These are phyloP conservation scores for Euclidia mi DNA, from an alignment of 2,888 invertebrate species.

Conservation along the genomic window DNA sequence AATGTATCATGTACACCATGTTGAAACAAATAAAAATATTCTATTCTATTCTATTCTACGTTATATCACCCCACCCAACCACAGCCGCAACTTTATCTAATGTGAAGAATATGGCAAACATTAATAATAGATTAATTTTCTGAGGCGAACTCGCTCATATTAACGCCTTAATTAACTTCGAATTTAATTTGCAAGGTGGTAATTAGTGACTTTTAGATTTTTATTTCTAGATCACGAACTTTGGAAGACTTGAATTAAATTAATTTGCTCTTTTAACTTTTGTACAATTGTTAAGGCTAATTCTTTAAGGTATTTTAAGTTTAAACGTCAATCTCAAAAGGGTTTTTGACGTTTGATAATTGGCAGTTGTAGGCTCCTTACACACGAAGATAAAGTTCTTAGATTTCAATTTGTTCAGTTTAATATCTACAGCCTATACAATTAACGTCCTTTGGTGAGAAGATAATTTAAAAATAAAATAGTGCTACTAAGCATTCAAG, in stretches of 20 bases:
- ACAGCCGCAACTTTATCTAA: background rate
- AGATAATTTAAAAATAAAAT: too few relatives aligned
- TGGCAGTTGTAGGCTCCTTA: too few relatives aligned
- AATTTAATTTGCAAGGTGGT: slow-evolving; percentile 56
- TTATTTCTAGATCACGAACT: slow-evolving; percentile 37
- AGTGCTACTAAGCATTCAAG: too few relatives aligned
- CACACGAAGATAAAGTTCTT: too few relatives aligned
- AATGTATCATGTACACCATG: too few relatives aligned
- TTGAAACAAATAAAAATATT: too few relatives aligned
- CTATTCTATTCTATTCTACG: too few relatives aligned
- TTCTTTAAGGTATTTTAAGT: background rate
- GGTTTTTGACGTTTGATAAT: too few relatives aligned
- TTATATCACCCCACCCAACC: too few relatives aligned
- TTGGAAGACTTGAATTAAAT: slow-evolving; percentile 34
- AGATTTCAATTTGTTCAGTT: too few relatives aligned
- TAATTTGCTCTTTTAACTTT: slow-evolving; percentile 33
- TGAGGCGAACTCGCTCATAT: slow-evolving; percentile 27
- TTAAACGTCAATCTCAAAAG: background rate
- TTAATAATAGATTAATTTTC: slow-evolving; percentile 16
- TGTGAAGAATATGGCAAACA: slow-evolving; percentile 13
- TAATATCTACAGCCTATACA: too few relatives aligned
- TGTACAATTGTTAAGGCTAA: slow-evolving; percentile 15
- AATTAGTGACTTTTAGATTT: slow-evolving; percentile 57
- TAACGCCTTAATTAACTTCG: slow-evolving; percentile 52
- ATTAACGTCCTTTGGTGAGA: too few relatives aligned